Base-by-base conservation (phyloP, 92 coral and sea anemone genomes). In the Plumapathes pennacea region DNA sequence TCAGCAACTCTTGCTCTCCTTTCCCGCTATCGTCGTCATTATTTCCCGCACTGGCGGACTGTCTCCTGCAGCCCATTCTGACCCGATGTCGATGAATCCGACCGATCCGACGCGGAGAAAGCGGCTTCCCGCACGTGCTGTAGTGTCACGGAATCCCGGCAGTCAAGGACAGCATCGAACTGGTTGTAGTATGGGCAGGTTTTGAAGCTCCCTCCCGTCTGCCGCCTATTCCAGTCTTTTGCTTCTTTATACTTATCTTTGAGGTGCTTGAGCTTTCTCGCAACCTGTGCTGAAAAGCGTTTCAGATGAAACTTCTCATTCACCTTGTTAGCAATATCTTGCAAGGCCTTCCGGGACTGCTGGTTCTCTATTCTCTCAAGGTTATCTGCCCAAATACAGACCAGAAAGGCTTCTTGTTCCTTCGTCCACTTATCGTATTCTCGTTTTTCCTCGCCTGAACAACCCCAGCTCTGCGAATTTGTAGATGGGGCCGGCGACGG, bases 301-400 rank as follows among this genome's bases (percentile, higher is more conserved):
- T 6, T 27, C 13, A 67, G 21, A 46, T 67, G 11, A 55, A 67
- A 67, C n/a, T 67, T 57, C 55, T 67, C 56, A 52, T 67, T 67
- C 32, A 67, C 32, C 26, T 36, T 40, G 19, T 46, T 29, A 36
- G 74, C 64, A 24, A 54, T 67, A 21, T 41, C 74, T 11, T n/a
- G 44, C 55, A 62, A 67, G 28, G 36, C 74, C 47, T 67, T 53
- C 63, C 74, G 38, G 12, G 72, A 38, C 48, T 64, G 64, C 48
- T 67, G 56, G 64, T 64, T 67, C 64, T 67, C 64, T 38, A 67
- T 32, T 38, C 64, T 53, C 23, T 57, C 34, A 32, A 54, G 31
- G 32, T 45, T 67, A 4, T 57, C 74, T 41, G 55, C 71, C 71
- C 71, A 64, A 38, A 50, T 31, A 32, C 25, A 28, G 27, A 67